A percentile compares a stretch with the other conserved stretches of the same genome.
phyloP scores from a whole-genome alignment of 1,140 invertebrate genomes.

The Drosophila repleta region DNA sequence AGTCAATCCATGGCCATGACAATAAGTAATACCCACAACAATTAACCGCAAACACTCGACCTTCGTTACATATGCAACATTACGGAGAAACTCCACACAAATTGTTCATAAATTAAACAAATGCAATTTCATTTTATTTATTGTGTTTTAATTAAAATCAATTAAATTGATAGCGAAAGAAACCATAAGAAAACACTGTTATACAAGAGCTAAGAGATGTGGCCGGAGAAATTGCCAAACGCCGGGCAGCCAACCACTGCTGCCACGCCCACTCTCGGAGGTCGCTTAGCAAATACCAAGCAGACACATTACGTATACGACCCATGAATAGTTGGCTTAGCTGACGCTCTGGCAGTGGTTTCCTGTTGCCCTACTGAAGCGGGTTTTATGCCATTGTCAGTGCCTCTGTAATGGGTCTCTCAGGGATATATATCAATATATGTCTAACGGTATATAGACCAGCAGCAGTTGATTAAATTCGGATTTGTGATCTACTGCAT shows the following conservation, averaged over 20 bases:
- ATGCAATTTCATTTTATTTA: slow-evolving; percentile 4
- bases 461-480: too few relatives aligned
- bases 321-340: slow-evolving; percentile 73
- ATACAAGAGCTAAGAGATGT: neutral
- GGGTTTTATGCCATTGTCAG: too few relatives aligned
- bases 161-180: neutral
- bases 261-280: neutral
- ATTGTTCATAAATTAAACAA: slow-evolving; percentile 6
- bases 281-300: neutral
- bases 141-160: neutral
- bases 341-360: slow-evolving; percentile 63
- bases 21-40: neutral
- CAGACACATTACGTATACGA: slow-evolving; percentile 67
- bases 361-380: neutral
- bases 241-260: neutral
- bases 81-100: slow-evolving; percentile 7
- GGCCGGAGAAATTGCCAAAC: neutral
- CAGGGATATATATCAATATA: too few relatives aligned
- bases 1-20: neutral
- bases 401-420: too few relatives aligned
- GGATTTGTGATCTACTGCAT: too few relatives aligned
- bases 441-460: too few relatives aligned
- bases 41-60: slow-evolving; percentile 5
- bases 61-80: neutral
- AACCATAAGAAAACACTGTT: slow-evolving; percentile 17